Conservation (phyloP, 2,888 invertebrate species). For the Plagiodera versicolora region DNA sequence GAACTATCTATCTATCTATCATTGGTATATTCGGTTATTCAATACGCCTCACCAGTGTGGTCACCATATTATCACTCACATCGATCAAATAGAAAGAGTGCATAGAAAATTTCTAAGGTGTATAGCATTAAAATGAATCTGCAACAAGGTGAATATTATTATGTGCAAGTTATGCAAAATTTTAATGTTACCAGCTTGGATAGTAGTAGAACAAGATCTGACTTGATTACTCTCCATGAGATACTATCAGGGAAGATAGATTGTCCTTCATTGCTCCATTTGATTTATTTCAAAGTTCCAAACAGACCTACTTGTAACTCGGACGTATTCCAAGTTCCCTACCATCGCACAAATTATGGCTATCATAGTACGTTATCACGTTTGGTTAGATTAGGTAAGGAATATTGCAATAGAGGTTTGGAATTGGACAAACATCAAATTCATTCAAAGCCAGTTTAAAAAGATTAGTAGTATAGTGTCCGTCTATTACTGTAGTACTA, state of each 20-base stretch:
- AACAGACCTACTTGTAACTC: too few relatives aligned
- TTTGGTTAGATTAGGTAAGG: too few relatives aligned
- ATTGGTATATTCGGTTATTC: background rate
- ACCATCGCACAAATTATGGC: too few relatives aligned
- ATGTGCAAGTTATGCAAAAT: conserved; percentile 3
- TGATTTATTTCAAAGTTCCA: too few relatives aligned
- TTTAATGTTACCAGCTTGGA: background rate
- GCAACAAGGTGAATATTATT: background rate
- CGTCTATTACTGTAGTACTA: too few relatives aligned
- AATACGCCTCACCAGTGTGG: conserved; percentile 2
- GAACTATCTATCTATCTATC: background rate
- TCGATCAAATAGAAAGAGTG: background rate
- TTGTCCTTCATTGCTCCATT: background rate
- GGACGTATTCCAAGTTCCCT: too few relatives aligned
- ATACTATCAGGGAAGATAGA: background rate
- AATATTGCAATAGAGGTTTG: too few relatives aligned
- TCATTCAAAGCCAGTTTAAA: too few relatives aligned
- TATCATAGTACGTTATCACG: too few relatives aligned
- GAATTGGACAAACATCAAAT: too few relatives aligned
- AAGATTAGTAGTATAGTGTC: too few relatives aligned
- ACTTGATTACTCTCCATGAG: conserved; percentile 3
- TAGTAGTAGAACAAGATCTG: conserved; percentile 5
- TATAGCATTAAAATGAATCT: background rate
- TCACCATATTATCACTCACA: conserved; percentile 5
- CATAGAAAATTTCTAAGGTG: conserved; percentile 4